phyloP scores from a whole-genome alignment of 2,113 vertebrate species.

The Notothenia rossii region DNA sequence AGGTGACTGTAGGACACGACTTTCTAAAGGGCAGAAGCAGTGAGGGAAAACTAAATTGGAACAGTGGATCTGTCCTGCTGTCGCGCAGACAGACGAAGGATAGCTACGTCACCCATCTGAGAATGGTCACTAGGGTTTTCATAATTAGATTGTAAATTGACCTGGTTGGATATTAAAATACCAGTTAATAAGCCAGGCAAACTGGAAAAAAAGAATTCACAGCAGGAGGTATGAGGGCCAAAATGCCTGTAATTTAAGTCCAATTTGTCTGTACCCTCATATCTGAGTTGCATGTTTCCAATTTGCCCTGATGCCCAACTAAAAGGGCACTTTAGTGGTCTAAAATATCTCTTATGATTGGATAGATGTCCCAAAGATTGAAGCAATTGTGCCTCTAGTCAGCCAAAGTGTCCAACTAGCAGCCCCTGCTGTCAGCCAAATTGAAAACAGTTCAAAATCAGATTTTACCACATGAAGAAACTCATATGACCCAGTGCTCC shows the following conservation, averaged over 20 bases:
- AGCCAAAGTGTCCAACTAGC: background rate
- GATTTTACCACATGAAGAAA: no score
- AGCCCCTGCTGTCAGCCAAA: background rate
- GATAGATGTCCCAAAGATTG: background rate
- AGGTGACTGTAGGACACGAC: conserved; percentile 29
- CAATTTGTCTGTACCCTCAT: background rate
- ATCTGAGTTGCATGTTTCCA: no score
- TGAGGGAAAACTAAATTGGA: conserved; percentile 10
- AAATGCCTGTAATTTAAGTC: background rate
- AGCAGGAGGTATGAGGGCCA: background rate
- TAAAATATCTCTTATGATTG: background rate
- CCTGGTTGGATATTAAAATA: conserved; percentile 9
- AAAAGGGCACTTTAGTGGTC: background rate
- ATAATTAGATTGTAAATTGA: conserved; percentile 1
- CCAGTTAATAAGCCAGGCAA: background rate
- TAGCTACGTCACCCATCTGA: background rate
- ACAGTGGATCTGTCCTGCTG: background rate
- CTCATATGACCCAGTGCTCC: no score
- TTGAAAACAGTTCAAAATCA: no score
- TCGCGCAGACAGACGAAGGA: background rate
- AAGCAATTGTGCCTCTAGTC: background rate
- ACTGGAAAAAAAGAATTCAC: background rate
- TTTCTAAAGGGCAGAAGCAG: conserved; percentile 1
- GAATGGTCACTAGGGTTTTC: conserved; percentile 28
- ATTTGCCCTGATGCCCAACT: no score